A percentile compares a stretch with the other conserved stretches of the same genome.
Evolutionary conservation across 2,888 invertebrate species (phyloP).

Genomic region (Drosophila limbata): DNA sequence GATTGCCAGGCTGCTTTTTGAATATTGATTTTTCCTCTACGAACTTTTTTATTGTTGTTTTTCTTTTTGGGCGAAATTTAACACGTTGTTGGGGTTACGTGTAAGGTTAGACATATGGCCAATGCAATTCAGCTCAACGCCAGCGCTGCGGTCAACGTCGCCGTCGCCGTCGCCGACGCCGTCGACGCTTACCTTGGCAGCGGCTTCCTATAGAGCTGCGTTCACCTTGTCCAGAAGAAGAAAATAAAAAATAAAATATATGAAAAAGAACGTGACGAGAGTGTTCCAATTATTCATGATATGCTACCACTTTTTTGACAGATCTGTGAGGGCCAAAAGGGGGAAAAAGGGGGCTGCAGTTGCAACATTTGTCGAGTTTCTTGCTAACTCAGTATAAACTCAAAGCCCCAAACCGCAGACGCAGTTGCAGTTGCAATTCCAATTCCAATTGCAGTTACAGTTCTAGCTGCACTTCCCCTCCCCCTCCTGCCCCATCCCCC

Average conservation of each 20-base stretch:
- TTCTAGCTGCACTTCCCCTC: constrained; percentile 6
- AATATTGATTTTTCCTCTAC: constrained; percentile 20
- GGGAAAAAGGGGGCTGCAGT: constrained; percentile 35
- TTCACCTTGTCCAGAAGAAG: constrained; percentile 5
- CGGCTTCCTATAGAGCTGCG: constrained; percentile 48
- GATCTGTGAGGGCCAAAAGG: neutral
- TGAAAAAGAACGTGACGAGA: constrained; percentile 46
- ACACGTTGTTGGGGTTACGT: constrained; percentile 20
- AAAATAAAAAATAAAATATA: neutral
- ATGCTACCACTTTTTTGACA: constrained; percentile 12
- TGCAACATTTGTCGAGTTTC: constrained; percentile 74
- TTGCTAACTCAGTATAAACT: constrained; percentile 72
- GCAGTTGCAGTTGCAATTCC: constrained; percentile 21
- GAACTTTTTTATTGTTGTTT: neutral
- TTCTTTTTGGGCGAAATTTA: constrained; percentile 6
- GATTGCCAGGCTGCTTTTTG: constrained; percentile 10
- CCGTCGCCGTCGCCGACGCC: neutral
- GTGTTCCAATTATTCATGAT: constrained; percentile 70
- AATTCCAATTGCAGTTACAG: constrained; percentile 19
- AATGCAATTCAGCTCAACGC: constrained; percentile 15
- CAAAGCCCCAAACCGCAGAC: constrained; percentile 30
- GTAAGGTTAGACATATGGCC: constrained; percentile 51
- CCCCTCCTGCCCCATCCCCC: neutral
- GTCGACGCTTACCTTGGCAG: constrained; percentile 64
- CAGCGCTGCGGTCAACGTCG: neutral